Evolutionary conservation across 2,113 vertebrate species (phyloP), one percentile per base, ranked within the genome.

Genomic region (Pholis gunnellus): DNA sequence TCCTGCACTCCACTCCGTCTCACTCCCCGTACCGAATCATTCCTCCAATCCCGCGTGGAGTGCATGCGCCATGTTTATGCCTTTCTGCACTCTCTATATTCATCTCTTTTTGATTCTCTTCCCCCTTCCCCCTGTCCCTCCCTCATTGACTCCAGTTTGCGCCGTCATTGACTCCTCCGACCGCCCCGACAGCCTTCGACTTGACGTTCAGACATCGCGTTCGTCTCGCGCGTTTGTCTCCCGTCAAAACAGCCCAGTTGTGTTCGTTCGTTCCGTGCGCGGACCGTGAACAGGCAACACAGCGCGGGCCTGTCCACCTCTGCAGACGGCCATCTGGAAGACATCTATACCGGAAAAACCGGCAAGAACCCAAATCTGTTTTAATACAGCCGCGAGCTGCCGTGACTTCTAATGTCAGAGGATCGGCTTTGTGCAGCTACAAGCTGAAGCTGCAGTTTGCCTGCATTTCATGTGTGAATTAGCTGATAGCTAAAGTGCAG

Each of bases 131-230:
- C 20, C 38, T 34, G 42, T n/a, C 56, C 40, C 52, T 31, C 79
- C 75, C 70, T 82, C 85, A 87, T 88, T 81, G 87, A 90, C 84
- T 85, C 52, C 77, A 74, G 81, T 38, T 38, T 68, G 71, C 89
- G 89, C 76, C 81, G 57, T 91, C 87, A 79, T 91, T 87, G 90
- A 88, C 91, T 90, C 22, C 78, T 74, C 82, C 68, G 72, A 90
- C 87, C 91, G 84, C 46, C 76, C 76, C 74, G 80, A 82, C 91
- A 83, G 87, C 72, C 91, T 83, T 83, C 50, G 65, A 73, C 81
- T 90, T 89, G 86, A 92, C 87, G 88, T 91, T 91, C 88, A 89
- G 82, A 87, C 90, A 70, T 56, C 40, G 63, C 61, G 72, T 87
- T 87, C 83, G 70, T 75, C 79, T 85, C 64, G 72, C 64, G 72